Conservation (phyloP, 2,797 vertebrate species). For the Megaceryle alcyon region DNA sequence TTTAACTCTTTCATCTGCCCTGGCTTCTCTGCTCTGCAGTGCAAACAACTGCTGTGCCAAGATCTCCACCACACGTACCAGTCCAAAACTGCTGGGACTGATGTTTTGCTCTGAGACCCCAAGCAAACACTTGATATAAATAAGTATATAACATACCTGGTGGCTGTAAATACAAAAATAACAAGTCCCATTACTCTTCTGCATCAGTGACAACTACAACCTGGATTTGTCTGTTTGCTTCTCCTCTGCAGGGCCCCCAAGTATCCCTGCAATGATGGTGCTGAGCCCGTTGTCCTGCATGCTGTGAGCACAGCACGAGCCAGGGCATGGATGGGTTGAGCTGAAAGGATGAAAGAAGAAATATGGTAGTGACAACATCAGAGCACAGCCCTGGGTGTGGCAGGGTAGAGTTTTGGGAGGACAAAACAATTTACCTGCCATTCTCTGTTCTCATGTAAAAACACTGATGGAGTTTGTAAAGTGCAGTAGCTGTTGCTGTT, state of each 20-base stretch:
- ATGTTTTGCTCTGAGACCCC: neutral
- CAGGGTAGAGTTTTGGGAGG: neutral
- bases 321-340: neutral
- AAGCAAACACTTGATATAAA: neutral
- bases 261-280: neutral
- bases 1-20: constrained; percentile 48
- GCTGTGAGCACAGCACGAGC: fast-evolving
- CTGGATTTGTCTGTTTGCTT: neutral
- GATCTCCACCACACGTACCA: neutral
- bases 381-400: neutral
- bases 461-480: neutral
- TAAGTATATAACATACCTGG: neutral
- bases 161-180: neutral
- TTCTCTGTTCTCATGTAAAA: neutral
- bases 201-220: neutral
- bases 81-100: fast-evolving
- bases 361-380: neutral
- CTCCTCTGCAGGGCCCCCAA: neutral
- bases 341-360: neutral
- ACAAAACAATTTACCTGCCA: neutral
- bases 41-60: neutral
- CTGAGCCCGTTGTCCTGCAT: neutral
- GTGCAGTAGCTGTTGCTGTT: fast-evolving
- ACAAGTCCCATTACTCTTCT: neutral
- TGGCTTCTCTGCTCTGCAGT: neutral